A percentile compares a stretch with the other conserved stretches of the same genome.
phyloP scores from a whole-genome alignment of 2,797 vertebrate species.

The Catostomus latipinnis region DNA sequence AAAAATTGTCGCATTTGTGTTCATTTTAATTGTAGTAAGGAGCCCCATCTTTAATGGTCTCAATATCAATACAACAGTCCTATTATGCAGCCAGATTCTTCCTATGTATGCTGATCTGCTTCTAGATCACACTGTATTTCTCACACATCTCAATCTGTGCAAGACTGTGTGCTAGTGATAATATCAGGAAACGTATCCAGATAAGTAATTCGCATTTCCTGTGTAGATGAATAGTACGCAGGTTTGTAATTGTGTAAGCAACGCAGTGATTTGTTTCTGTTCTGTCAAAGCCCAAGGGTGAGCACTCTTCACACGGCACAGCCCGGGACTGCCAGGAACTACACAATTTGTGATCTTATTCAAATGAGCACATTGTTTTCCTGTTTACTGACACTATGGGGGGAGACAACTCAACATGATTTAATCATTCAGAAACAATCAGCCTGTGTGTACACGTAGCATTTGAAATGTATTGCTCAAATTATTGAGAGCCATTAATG shows the following conservation, averaged over 20 bases:
- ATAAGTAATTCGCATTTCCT: slow-evolving; percentile 62
- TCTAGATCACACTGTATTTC: slow-evolving; percentile 41
- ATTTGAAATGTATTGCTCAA: slow-evolving; percentile 55
- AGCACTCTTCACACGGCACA: slow-evolving; percentile 60
- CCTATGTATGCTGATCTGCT: slow-evolving; percentile 25
- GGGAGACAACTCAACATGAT: slow-evolving; percentile 66
- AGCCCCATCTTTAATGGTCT: slow-evolving; percentile 28
- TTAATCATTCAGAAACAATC: slow-evolving; percentile 70
- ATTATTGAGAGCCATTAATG: slow-evolving; percentile 64
- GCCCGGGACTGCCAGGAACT: slow-evolving; percentile 59
- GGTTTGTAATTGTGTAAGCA: slow-evolving; percentile 52
- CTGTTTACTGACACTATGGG: slow-evolving; percentile 70
- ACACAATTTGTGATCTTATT: slow-evolving; percentile 75
- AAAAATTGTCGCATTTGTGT: neutral
- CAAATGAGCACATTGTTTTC: slow-evolving; percentile 74
- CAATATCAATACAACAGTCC: slow-evolving; percentile 65
- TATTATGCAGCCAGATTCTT: slow-evolving; percentile 49
- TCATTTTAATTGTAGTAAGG: neutral
- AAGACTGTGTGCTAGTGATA: slow-evolving; percentile 43
- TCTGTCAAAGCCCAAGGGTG: slow-evolving; percentile 52
- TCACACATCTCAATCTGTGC: slow-evolving; percentile 55
- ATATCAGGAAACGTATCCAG: slow-evolving; percentile 57
- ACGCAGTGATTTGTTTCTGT: slow-evolving; percentile 58
- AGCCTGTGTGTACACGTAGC: slow-evolving; percentile 50
- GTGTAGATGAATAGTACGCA: slow-evolving; percentile 56